phyloP scores from a whole-genome alignment of 2,888 invertebrate genomes.

The Magallana nippona region DNA sequence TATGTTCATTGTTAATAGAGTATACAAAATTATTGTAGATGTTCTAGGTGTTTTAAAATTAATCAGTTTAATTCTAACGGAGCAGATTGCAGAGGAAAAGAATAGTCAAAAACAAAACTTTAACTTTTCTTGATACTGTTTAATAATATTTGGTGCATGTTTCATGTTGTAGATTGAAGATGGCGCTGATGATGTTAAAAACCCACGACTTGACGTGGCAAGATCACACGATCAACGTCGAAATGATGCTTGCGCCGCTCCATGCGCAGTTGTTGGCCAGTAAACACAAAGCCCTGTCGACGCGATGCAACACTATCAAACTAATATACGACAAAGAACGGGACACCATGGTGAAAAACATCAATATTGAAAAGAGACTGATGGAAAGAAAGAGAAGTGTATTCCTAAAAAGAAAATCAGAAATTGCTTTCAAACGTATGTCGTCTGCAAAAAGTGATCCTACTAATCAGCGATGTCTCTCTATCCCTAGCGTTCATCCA shows the following conservation, averaged over 20 bases:
- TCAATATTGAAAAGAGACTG: slow-evolving; percentile 61
- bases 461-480: slow-evolving; percentile 22
- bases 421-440: slow-evolving; percentile 50
- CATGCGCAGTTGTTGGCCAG: slow-evolving; percentile 68
- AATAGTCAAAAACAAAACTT: no score
- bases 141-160: no score
- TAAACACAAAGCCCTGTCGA: slow-evolving; percentile 69
- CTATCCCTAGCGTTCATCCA: slow-evolving; percentile 32
- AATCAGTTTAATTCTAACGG: no score
- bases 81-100: no score
- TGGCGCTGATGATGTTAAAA: slow-evolving; percentile 65
- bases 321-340: slow-evolving; percentile 64
- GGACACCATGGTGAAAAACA: slow-evolving; percentile 60
- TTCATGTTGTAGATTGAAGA: slow-evolving; percentile 39
- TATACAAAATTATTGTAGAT: no score
- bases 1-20: no score
- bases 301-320: slow-evolving; percentile 60
- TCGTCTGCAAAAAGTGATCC: slow-evolving; percentile 44
- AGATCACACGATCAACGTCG: slow-evolving; percentile 70
- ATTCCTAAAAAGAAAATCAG: slow-evolving; percentile 52
- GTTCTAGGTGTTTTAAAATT: no score
- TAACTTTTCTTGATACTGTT: no score
- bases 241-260: slow-evolving; percentile 68
- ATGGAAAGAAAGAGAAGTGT: slow-evolving; percentile 60
- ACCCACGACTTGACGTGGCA: slow-evolving; percentile 70